Evolutionary conservation across 2,797 vertebrate genomes (phyloP), one percentile per base, ranked within the genome.

Genomic region (Hozukius guyotensis): DNA sequence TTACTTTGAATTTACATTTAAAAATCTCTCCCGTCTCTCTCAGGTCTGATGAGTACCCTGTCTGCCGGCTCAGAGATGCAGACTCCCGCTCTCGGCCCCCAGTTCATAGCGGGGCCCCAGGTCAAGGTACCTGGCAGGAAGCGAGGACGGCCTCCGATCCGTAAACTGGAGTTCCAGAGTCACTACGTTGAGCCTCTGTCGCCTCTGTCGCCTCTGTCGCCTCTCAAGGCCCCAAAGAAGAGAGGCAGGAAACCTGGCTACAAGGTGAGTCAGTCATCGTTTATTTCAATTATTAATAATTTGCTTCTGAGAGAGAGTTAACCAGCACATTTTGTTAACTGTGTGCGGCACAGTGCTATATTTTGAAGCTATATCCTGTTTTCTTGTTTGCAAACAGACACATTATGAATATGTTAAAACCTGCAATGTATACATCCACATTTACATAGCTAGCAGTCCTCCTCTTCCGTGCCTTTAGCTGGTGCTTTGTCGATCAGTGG

Each of bases 161-260:
- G 97, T 0, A 96, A 95, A 74, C 95, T 97, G 92, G 88, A 97
- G 7, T 96, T 96, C 80, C 97, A 97, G 89, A 96, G 94, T 89
- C 96, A 96, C 88, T 98, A 97, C 74, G 91, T 94, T 0, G 94
- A 96, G 20, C 90, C 97, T 75, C 87, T 97, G 62, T 96, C 96
- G 0, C 93, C 96, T 20, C 87, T 97, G 62, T 96, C 95, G 0
- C 93, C 96, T 20, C 87, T 97, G 62, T 96, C 95, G 0, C 93
- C 96, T 20, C 72, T 96, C 86, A 99, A 98, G 95, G 96, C 97
- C 82, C 97, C 98, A 16, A 99, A 99, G 95, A 99, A 98, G 92
- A 97, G 98, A 94, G 98, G 98, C 69, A 96, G 97, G 81, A 99
- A 99, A 85, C 98, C 98, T 0, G 98, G 98, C 49, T 96, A 97